These are phyloP conservation scores for Dynastes grantii DNA, from an alignment of 2,888 invertebrate genomes.

Conservation along the genomic window DNA sequence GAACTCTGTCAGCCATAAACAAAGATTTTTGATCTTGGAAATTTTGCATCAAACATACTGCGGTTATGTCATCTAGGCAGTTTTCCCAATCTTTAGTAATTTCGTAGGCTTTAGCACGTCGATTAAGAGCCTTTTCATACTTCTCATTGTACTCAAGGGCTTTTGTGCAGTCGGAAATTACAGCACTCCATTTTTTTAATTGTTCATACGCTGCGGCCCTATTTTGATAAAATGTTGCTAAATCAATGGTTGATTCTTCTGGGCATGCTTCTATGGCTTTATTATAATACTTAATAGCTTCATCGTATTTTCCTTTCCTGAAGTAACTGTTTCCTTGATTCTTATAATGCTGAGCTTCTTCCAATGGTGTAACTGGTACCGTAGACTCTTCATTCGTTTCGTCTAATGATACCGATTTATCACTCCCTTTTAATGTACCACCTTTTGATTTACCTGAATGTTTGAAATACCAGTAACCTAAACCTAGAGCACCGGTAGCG, in stretches of 20 bases:
- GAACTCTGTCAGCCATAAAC: conserved; percentile 88
- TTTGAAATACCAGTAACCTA: conserved; percentile 85
- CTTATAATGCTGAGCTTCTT: conserved; percentile 86
- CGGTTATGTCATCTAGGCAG: conserved; percentile 93
- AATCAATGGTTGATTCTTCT: conserved; percentile 79
- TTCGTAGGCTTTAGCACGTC: conserved; percentile 89
- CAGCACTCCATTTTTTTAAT: conserved; percentile 86
- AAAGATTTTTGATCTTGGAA: conserved; percentile 89
- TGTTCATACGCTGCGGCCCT: conserved; percentile 96
- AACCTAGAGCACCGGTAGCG: conserved; percentile 84
- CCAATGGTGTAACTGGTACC: conserved; percentile 73
- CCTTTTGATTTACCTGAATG: conserved; percentile 67
- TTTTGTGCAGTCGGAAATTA: conserved; percentile 89
- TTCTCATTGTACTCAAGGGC: conserved; percentile 89
- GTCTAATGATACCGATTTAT: conserved; percentile 58
- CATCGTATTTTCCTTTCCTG: conserved; percentile 89
- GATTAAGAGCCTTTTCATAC: conserved; percentile 90
- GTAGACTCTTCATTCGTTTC: conserved; percentile 57
- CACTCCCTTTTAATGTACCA: conserved; percentile 60
- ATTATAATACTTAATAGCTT: conserved; percentile 91
- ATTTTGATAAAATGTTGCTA: conserved; percentile 96
- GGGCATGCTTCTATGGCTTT: conserved; percentile 95
- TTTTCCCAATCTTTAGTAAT: conserved; percentile 84
- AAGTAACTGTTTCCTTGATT: conserved; percentile 91
- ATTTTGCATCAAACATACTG: conserved; percentile 91